phyloP scores from a whole-genome alignment of 1,140 invertebrate species.

The Pectinophora gossypiella region DNA sequence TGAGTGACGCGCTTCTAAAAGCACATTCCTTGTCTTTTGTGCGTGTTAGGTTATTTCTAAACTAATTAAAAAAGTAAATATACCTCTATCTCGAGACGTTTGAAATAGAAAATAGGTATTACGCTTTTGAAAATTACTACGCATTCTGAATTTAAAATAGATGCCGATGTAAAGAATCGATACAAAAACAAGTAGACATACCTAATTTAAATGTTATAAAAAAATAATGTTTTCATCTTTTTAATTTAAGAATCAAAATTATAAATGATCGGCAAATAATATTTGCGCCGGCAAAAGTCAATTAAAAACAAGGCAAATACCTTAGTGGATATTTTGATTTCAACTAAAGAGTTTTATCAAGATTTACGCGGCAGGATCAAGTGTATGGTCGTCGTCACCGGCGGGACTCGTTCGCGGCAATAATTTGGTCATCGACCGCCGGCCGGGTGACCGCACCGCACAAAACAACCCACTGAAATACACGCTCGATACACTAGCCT shows the following conservation, averaged over 20 bases:
- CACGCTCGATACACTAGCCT: background rate
- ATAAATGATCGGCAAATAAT: background rate
- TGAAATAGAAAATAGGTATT: too few species aligned
- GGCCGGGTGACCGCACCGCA: constrained; percentile 19
- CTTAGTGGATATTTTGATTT: constrained; percentile 15
- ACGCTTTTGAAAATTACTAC: too few species aligned
- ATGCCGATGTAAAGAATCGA: too few species aligned
- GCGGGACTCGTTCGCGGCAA: constrained; percentile 51
- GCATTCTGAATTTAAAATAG: too few species aligned
- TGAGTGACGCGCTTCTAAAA: constrained; percentile 49
- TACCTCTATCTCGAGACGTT: too few species aligned
- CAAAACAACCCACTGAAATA: constrained; percentile 20
- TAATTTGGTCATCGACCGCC: constrained; percentile 59
- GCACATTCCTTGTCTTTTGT: constrained; percentile 19
- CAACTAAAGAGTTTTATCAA: constrained; percentile 32
- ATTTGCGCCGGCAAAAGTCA: background rate
- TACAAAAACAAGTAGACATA: too few species aligned
- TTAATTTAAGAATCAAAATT: too few species aligned
- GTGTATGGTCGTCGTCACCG: constrained; percentile 26
- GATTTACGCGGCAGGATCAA: constrained; percentile 36
- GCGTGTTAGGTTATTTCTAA: too few species aligned
- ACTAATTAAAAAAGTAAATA: too few species aligned
- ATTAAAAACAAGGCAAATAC: constrained; percentile 13
- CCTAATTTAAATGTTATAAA: too few species aligned
- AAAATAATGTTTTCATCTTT: too few species aligned